These are phyloP conservation scores for Sisyra nigra DNA, from an alignment of 2,888 invertebrate species.

Conservation along the genomic window DNA sequence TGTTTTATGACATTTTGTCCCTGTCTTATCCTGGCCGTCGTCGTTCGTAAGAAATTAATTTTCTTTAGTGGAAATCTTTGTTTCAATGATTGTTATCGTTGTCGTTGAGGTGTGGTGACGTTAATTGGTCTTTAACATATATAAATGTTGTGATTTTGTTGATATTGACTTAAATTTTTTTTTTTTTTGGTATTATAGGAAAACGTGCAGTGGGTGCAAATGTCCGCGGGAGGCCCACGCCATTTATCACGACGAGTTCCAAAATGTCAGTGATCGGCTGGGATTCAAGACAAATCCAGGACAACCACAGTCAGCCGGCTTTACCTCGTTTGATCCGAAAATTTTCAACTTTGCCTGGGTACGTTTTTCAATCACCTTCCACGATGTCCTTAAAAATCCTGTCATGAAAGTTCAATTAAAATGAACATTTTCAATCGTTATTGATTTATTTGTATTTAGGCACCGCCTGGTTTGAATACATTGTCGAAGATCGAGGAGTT, in stretches of 20 bases:
- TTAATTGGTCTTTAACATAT: no score
- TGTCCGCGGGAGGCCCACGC: slow-evolving; percentile 78
- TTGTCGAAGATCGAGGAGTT: slow-evolving; percentile 69
- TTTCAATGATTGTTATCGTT: no score
- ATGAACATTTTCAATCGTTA: background rate
- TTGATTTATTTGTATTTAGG: slow-evolving; percentile 8
- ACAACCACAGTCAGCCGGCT: slow-evolving; percentile 38
- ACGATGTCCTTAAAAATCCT: background rate
- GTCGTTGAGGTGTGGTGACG: no score
- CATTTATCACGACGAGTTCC: slow-evolving; percentile 65
- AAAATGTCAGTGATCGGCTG: slow-evolving; percentile 56
- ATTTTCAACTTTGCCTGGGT: slow-evolving; percentile 26
- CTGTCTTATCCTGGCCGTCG: no score
- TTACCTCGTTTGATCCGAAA: slow-evolving; percentile 45
- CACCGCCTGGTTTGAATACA: slow-evolving; percentile 24
- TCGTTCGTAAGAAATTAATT: no score
- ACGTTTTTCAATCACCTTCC: background rate
- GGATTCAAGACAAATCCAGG: slow-evolving; percentile 40
- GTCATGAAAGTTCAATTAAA: background rate
- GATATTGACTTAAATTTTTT: background rate
- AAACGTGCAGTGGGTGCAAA: slow-evolving; percentile 85
- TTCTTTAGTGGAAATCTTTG: no score
- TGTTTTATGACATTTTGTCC: no score
- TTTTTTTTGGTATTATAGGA: slow-evolving; percentile 42
- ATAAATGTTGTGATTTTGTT: no score